These are phyloP conservation scores for Sciurus carolinensis DNA, from an alignment of 2,797 vertebrate species.

Conservation along the genomic window DNA sequence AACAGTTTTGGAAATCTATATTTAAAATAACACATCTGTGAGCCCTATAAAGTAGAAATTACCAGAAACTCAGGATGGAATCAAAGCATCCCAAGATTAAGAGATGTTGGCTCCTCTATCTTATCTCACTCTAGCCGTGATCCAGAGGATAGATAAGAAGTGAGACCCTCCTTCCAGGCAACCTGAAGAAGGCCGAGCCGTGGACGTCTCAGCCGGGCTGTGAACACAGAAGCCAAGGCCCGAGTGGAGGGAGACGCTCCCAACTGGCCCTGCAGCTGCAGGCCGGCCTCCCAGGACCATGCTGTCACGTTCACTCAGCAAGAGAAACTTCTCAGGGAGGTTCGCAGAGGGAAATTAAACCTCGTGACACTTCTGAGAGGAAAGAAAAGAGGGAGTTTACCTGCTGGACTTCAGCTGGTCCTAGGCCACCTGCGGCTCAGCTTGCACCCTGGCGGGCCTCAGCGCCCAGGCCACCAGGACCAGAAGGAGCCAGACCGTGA, in stretches of 20 bases:
- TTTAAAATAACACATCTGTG: not conserved
- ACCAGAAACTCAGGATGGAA: not conserved
- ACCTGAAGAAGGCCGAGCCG: not conserved
- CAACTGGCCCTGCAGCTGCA: too few species aligned
- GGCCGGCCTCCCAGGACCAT: too few species aligned
- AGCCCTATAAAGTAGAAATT: not conserved
- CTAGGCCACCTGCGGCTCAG: not conserved
- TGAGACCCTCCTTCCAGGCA: not conserved
- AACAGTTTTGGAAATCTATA: not conserved
- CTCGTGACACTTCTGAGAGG: not conserved
- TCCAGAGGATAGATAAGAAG: not conserved
- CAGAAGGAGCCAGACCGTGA: not conserved
- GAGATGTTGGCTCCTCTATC: not conserved
- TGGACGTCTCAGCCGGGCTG: too few species aligned
- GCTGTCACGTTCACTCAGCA: not conserved
- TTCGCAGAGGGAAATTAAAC: not conserved
- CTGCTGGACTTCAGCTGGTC: not conserved
- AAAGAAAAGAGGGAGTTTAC: too few species aligned
- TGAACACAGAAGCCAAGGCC: too few species aligned
- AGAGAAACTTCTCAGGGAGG: not conserved
- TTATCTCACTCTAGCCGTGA: not conserved
- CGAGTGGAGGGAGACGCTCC: too few species aligned
- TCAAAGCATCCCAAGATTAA: not conserved
- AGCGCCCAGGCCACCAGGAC: not conserved
- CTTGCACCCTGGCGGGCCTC: not conserved